Conservation (phyloP, 2,797 vertebrate genomes). For the Toxotes lorentzi region DNA sequence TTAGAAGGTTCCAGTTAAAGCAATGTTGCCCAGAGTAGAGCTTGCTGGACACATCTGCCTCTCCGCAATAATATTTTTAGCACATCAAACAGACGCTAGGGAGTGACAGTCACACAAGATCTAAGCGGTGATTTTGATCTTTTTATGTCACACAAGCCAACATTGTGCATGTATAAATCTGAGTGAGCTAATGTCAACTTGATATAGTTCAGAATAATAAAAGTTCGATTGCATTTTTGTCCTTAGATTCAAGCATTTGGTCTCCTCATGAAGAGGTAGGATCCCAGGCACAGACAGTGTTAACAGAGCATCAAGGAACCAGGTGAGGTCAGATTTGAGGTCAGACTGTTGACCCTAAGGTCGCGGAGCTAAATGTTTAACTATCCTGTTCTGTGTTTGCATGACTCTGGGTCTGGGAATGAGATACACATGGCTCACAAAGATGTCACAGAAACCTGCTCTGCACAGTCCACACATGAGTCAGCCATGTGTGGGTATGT, state of each 20-base stretch:
- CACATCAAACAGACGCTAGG: slow-evolving; percentile 39
- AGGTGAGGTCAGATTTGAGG: slow-evolving; percentile 66
- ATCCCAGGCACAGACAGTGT: not conserved
- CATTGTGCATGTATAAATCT: not conserved
- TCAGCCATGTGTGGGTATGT: slow-evolving; percentile 46
- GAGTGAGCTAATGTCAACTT: not conserved
- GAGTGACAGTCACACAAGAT: slow-evolving; percentile 16
- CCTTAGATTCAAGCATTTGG: not conserved
- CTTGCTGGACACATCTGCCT: slow-evolving; percentile 14
- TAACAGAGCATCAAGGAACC: slow-evolving; percentile 62
- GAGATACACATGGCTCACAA: slow-evolving; percentile 21
- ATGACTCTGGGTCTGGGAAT: slow-evolving; percentile 28
- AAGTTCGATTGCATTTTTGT: slow-evolving; percentile 3
- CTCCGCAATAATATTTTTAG: slow-evolving; percentile 53
- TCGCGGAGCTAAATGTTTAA: slow-evolving; percentile 47
- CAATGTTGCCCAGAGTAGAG: slow-evolving; percentile 7
- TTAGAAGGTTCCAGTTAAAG: slow-evolving; percentile 44
- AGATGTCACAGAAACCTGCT: slow-evolving; percentile 10
- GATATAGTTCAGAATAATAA: slow-evolving; percentile 30
- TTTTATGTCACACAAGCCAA: slow-evolving; percentile 13
- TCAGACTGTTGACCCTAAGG: slow-evolving; percentile 64
- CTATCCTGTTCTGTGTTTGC: slow-evolving; percentile 38
- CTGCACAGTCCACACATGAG: slow-evolving; percentile 27
- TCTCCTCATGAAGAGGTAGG: not conserved
- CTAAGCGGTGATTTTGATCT: slow-evolving; percentile 22